These are phyloP conservation scores for Branchellion lobata DNA, from an alignment of 2,888 invertebrate species.

Conservation along the genomic window DNA sequence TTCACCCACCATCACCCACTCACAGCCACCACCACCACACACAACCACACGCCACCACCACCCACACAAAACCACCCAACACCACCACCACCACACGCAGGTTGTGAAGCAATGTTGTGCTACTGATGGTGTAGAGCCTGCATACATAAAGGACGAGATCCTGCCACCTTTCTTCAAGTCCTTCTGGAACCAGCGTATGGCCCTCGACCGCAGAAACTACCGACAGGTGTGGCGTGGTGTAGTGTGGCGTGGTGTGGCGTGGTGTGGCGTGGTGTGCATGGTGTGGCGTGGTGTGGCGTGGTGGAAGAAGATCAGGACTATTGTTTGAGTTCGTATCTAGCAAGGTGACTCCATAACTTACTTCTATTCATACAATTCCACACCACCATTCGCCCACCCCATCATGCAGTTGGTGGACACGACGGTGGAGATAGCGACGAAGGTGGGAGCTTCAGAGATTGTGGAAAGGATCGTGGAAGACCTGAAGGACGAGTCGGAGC, in stretches of 20 bases:
- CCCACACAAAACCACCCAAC: not conserved
- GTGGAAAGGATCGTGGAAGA: slow-evolving; percentile 98
- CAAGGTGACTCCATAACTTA: no score
- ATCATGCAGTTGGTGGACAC: slow-evolving; percentile 92
- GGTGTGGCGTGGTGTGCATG: not conserved
- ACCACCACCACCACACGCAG: slow-evolving; percentile 1
- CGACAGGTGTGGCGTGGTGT: slow-evolving; percentile 68
- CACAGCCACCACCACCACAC: no score
- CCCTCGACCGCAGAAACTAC: slow-evolving; percentile 93
- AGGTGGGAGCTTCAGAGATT: slow-evolving; percentile 99
- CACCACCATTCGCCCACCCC: no score
- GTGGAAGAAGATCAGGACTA: not conserved
- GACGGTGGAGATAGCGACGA: slow-evolving; percentile 98
- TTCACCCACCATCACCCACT: no score
- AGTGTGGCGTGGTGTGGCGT: not conserved
- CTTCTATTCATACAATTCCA: no score
- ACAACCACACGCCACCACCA: no score
- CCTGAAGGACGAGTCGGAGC: slow-evolving; percentile 98
- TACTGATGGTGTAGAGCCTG: slow-evolving; percentile 98
- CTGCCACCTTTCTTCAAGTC: slow-evolving; percentile 97
- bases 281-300: not conserved
- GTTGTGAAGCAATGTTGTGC: slow-evolving; percentile 99
- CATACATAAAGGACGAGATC: slow-evolving; percentile 98
- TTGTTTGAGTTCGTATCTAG: no score
- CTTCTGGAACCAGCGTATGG: slow-evolving; percentile 99